Evolutionary conservation across 2,888 invertebrate species (phyloP).

Genomic region (Thymelicus lineola): DNA sequence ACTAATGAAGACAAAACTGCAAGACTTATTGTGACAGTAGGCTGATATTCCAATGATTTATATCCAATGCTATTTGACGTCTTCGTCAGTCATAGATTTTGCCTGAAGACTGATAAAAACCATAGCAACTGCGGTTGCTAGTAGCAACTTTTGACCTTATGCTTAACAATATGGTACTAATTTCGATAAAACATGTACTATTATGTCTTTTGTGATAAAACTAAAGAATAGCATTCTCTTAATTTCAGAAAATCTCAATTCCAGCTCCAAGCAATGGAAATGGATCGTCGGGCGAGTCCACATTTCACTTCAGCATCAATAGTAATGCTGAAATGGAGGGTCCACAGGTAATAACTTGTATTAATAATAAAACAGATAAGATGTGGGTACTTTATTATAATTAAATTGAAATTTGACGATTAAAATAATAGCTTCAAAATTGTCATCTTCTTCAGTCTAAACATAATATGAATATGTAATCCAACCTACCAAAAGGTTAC

Average conservation of each 20-base stretch:
- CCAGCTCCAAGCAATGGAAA: constrained; percentile 87
- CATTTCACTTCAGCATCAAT: constrained; percentile 92
- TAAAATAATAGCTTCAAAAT: background rate
- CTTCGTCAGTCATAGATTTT: no score
- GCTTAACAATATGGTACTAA: no score
- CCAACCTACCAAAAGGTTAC: constrained; percentile 2
- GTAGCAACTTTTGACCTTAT: no score
- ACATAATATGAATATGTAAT: background rate
- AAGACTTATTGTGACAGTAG: no score
- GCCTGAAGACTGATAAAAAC: no score
- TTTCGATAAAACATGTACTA: no score
- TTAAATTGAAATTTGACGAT: background rate
- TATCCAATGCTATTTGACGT: no score
- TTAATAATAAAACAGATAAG: background rate
- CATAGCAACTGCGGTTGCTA: no score
- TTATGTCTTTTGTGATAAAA: no score
- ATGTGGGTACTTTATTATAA: background rate
- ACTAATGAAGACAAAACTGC: no score
- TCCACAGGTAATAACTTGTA: constrained; percentile 82
- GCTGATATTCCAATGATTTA: no score
- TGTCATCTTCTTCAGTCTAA: background rate
- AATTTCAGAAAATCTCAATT: constrained; percentile 90
- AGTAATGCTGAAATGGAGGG: constrained; percentile 92
- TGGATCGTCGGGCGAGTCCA: constrained; percentile 77
- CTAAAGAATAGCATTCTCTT: constrained; percentile 40